Conservation (phyloP, 92 coral and sea anemone genomes). For the Actinernus sp. region DNA sequence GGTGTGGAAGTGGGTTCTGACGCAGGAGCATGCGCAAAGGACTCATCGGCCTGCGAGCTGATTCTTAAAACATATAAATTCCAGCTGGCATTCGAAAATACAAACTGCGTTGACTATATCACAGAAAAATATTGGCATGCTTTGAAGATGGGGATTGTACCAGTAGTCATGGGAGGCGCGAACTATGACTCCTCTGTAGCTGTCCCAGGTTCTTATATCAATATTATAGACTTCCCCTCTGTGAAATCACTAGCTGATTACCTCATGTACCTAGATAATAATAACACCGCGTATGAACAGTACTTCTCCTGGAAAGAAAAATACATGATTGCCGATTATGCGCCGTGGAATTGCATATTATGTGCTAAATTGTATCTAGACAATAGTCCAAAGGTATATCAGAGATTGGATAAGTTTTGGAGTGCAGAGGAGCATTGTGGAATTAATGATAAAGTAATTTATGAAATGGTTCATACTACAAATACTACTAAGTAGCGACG, state of each 20-base stretch:
- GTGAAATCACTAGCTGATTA: constrained; percentile 69
- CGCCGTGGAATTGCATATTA: constrained; percentile 80
- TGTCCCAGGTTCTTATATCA: constrained; percentile 82
- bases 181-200: constrained; percentile 66
- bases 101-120: constrained; percentile 73
- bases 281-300: constrained; percentile 79
- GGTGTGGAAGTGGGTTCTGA: constrained; percentile 18
- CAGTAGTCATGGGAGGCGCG: constrained; percentile 87
- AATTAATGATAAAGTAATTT: constrained; percentile 12
- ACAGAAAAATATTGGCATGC: constrained; percentile 91
- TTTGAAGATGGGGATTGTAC: constrained; percentile 58
- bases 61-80: constrained; percentile 79
- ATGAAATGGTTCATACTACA: constrained; percentile 4
- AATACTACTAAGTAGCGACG: no score
- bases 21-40: constrained; percentile 23
- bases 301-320: constrained; percentile 74
- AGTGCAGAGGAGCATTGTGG: constrained; percentile 34
- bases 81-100: constrained; percentile 85
- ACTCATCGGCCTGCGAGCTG: constrained; percentile 32
- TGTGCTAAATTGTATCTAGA: constrained; percentile 73
- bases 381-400: constrained; percentile 28
- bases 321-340: constrained; percentile 50
- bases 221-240: constrained; percentile 77
- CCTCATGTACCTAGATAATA: constrained; percentile 56
- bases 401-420: constrained; percentile 21